Conservation (phyloP, 2,888 invertebrate genomes). For the Bugulina stolonifera region DNA sequence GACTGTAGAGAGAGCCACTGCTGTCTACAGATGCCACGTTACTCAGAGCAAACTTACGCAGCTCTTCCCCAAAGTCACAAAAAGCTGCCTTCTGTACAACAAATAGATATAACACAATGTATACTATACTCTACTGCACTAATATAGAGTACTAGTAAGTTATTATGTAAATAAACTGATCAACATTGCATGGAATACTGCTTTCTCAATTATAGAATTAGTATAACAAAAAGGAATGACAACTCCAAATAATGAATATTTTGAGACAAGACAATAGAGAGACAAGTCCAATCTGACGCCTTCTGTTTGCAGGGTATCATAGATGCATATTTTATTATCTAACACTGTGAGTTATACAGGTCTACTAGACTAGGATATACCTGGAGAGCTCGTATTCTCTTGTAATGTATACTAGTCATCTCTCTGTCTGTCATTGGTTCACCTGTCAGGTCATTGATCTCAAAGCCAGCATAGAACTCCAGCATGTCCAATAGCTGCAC, state of each 20-base stretch:
- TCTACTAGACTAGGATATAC: too few species aligned
- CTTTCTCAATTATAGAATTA: too few species aligned
- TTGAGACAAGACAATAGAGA: too few species aligned
- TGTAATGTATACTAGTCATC: constrained; percentile 88
- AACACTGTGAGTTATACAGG: too few species aligned
- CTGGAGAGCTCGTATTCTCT: constrained; percentile 75
- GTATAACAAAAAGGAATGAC: too few species aligned
- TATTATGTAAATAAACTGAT: too few species aligned
- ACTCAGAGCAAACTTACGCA: constrained; percentile 78
- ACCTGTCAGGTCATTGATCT: constrained; percentile 93
- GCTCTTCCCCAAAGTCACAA: constrained; percentile 75
- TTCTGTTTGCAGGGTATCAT: too few species aligned
- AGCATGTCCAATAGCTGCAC: constrained; percentile 82
- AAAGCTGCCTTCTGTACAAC: constrained; percentile 86
- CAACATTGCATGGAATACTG: too few species aligned
- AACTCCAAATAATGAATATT: too few species aligned
- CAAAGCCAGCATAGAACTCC: constrained; percentile 92
- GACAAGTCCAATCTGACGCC: too few species aligned
- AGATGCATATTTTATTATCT: too few species aligned
- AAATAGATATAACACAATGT: constrained; percentile 33
- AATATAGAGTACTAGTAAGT: too few species aligned
- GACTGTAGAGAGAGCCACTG: constrained; percentile 71
- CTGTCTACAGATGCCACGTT: constrained; percentile 95
- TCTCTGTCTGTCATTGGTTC: constrained; percentile 88
- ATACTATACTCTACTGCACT: neutral